Evolutionary conservation across 2,113 vertebrate species (phyloP), one percentile per base, ranked within the genome.

Genomic region (Sphaerodactylus townsendi): DNA sequence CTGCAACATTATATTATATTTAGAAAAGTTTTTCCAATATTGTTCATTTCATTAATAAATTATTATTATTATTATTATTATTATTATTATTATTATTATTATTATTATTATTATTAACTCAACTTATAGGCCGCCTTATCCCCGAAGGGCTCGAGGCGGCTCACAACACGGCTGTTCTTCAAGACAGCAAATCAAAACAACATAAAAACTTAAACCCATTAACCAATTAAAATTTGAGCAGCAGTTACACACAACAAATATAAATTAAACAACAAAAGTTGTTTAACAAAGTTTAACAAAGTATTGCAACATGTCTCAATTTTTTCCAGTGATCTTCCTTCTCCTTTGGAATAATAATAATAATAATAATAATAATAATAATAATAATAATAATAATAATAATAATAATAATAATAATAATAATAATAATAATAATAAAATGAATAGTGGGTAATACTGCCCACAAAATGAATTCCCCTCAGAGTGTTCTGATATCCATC

Each of bases 21-120:
- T 50, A 64, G 35, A 3, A 46, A 85, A 65, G 88, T 2, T 89
- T 7, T 81, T 7, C 19, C 23, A 68, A 37, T n/a, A 66, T 9
- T 83, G 44, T 85, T 53, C 62, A 86, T 81, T 81, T 88, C 44
- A 83, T 0, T 39, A 77, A 3, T 86, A 4, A 28, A 66, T 33
- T 33, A 69, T 84, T 83, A 69, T 9, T 84, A 48, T 85, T 53
- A 44, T 75, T 81, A 75, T 87, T 48, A 83, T 0, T 39, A 77
- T 2, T 86, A 4, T n/a, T n/a, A n/a, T n/a, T n/a, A n/a, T n/a
- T n/a, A n/a, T n/a, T n/a, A n/a, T n/a, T n/a, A n/a, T n/a, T n/a
- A n/a, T n/a, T n/a, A n/a, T n/a, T n/a, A n/a, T n/a, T n/a, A n/a
- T n/a, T n/a, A n/a, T n/a, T n/a, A n/a, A n/a, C n/a, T n/a, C n/a